A percentile compares a stretch with the other conserved stretches of the same genome.
Evolutionary conservation across 2,113 vertebrate genomes (phyloP).

Genomic region (Piaya cayana): DNA sequence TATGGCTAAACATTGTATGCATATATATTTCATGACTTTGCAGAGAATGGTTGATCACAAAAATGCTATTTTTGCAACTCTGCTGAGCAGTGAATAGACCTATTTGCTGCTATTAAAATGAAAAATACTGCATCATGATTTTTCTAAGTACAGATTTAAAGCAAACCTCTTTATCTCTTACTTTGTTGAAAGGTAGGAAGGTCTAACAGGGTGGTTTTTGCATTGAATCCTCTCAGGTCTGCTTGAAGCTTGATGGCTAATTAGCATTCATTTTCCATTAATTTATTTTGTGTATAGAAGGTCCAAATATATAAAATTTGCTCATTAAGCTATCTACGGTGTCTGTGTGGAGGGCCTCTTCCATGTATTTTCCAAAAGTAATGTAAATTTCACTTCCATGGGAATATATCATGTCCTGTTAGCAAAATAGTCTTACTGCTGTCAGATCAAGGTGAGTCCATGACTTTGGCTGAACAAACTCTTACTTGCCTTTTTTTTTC

Average conservation of each 20-base stretch:
- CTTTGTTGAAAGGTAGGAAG: neutral
- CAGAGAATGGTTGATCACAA: conserved; percentile 1
- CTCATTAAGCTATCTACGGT: neutral
- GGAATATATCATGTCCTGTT: neutral
- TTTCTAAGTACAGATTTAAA: neutral
- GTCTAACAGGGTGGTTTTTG: neutral
- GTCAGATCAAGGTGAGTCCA: neutral
- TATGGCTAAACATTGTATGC: neutral
- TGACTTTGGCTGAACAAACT: neutral
- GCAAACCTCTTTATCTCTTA: neutral
- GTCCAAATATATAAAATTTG: neutral
- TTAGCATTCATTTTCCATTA: neutral
- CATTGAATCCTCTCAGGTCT: neutral
- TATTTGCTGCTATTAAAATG: neutral
- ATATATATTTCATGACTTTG: neutral
- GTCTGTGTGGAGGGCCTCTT: neutral
- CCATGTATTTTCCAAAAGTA: neutral
- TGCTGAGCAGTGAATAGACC: neutral
- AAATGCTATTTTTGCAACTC: neutral
- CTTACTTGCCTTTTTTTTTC: neutral
- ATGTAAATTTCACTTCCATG: neutral
- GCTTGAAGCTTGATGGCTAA: neutral
- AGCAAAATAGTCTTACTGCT: neutral
- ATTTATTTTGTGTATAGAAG: neutral
- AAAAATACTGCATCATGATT: neutral